These are phyloP conservation scores for Cyprinus carpio DNA, from an alignment of 2,113 vertebrate genomes.

Conservation along the genomic window DNA sequence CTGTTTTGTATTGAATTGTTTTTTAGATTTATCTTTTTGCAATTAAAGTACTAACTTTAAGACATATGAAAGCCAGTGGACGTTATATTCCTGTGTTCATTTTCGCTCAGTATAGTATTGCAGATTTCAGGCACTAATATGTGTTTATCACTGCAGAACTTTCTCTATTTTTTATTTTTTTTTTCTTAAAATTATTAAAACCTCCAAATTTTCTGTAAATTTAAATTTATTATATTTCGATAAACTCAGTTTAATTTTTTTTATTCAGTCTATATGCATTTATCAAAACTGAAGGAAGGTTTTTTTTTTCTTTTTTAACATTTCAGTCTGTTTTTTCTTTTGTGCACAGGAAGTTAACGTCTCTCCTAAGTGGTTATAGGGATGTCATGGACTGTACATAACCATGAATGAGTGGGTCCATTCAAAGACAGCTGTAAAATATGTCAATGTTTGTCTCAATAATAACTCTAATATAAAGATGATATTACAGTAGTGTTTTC, in stretches of 20 bases:
- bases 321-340: slow-evolving; percentile 19
- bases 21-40: slow-evolving; percentile 41
- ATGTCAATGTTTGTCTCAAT: slow-evolving; percentile 62
- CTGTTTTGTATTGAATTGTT: slow-evolving; percentile 53
- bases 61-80: slow-evolving; percentile 45
- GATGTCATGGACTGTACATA: slow-evolving; percentile 54
- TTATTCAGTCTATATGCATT: background rate
- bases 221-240: background rate
- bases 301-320: background rate
- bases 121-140: slow-evolving; percentile 39
- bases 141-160: slow-evolving; percentile 34
- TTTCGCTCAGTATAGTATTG: slow-evolving; percentile 26
- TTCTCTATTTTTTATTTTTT: too few species aligned
- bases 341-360: slow-evolving; percentile 39
- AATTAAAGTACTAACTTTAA: slow-evolving; percentile 45
- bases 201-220: background rate
- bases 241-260: background rate
- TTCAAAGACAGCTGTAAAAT: slow-evolving; percentile 59
- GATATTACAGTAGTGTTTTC: slow-evolving; percentile 59
- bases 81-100: slow-evolving; percentile 24
- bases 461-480: slow-evolving; percentile 55
- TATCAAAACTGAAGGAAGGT: slow-evolving; percentile 28
- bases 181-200: background rate
- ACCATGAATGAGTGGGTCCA: slow-evolving; percentile 58
- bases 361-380: slow-evolving; percentile 42